Percentiles rank a stretch among this genome's conserved stretches.
Conservation (phyloP, 1,140 invertebrate genomes). For the Chrysomallon squamiferum region DNA sequence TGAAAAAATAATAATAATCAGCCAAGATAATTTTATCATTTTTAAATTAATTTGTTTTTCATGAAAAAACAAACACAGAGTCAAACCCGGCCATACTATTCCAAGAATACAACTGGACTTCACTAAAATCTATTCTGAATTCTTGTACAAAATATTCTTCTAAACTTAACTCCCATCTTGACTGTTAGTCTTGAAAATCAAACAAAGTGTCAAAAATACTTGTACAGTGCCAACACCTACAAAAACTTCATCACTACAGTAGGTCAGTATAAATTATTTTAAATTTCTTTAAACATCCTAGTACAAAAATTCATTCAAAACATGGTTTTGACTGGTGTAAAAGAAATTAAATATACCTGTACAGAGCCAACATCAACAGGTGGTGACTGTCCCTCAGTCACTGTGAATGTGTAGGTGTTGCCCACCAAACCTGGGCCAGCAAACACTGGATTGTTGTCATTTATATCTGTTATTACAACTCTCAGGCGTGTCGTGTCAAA, state of each 20-base stretch:
- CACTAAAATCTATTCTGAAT: too few relatives aligned
- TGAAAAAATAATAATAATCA: background rate
- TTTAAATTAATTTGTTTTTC: background rate
- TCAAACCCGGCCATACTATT: background rate
- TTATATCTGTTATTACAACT: background rate
- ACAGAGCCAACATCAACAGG: background rate
- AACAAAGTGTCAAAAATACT: background rate
- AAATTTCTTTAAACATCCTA: background rate
- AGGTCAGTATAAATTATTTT: background rate
- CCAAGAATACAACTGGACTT: too few relatives aligned
- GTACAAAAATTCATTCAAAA: too few relatives aligned
- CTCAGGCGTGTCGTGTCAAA: background rate
- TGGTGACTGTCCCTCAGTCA: background rate
- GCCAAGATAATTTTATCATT: background rate
- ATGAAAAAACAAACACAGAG: background rate
- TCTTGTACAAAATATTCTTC: background rate
- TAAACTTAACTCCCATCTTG: background rate
- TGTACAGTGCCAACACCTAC: background rate
- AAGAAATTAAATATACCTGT: background rate
- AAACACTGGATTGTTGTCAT: slow-evolving; percentile 1
- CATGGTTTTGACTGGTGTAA: too few relatives aligned
- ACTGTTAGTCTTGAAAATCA: background rate
- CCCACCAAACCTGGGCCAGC: background rate
- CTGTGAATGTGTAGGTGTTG: background rate
- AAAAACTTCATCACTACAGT: background rate